Base-by-base conservation (phyloP, 2,113 vertebrate genomes). In the Aspidoscelis tigris region DNA sequence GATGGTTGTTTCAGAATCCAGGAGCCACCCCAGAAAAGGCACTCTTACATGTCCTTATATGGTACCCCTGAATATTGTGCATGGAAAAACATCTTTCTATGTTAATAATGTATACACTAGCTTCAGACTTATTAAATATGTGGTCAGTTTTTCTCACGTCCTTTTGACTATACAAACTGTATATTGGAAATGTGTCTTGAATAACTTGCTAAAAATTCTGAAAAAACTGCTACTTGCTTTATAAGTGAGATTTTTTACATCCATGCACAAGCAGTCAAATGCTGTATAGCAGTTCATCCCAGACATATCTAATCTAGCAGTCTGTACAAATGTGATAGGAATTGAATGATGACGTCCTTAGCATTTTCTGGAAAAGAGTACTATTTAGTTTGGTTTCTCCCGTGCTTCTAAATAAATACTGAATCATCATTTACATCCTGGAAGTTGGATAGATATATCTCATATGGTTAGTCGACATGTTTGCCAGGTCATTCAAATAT, bases 201-300 rank as follows among this genome's bases (percentile, higher is more conserved):
- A 83, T 85, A 84, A 68, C 80, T 72, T 88, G 22, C 65, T 81
- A 44, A 74, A 65, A 82, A 65, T 68, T 90, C 83, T 70, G 24
- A 92, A 8, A 21, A 0, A 24, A 75, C 3, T 22, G 26, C 83
- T 84, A 73, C 83, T 18, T 85, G 44, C 43, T 73, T 6, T 85
- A 24, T 82, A 39, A 84, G 80, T 83, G 82, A 81, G 14, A 41
- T 80, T 70, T 76, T 66, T 44, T 68, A 87, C 83, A 20, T 24
- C 80, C 12, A 12, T 44, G 22, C n/a, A 53, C 33, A 83, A 39
- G 16, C 22, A 71, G 33, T 70, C 66, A 70, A 76, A 22, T 69
- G 33, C 7, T 68, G 44, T n/a, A 61, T 66, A 11, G 72, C 64
- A 83, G 22, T 66, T 83, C 41, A 39, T 24, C 11, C 44, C 12